Base-by-base conservation (phyloP, 2,888 invertebrate species). In the Hetaerina titia region DNA sequence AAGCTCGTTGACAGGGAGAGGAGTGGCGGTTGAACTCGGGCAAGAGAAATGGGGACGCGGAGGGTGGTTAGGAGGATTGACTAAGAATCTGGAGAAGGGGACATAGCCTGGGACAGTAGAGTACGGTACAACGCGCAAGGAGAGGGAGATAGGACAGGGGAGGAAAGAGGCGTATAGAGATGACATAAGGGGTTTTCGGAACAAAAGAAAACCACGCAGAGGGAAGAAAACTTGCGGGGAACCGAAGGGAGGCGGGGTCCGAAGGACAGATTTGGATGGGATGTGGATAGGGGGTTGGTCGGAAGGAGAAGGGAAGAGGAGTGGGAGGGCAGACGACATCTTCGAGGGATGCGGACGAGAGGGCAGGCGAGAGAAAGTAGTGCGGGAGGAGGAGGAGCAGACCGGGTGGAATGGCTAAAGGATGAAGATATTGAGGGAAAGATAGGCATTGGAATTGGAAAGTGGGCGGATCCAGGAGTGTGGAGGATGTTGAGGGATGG, bases 401-500 rank as follows among this genome's bases (percentile, higher is more conserved):
- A 64, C 15, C 25, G 5, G 63, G n/a, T 11, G 31, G 45, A 45
- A 92, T 92, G 92, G 45, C 22, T 74, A 56, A 69, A 69, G 56
- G 57, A 69, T 92, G 92, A 63, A 92, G 92, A 92, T 69, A 57
- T 64, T 64, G 63, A 45, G 64, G 31, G 63, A n/a, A 90, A 90
- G 90, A 90, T 90, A 90, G 90, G 92, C 90, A 90, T 90, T 90
- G 90, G 90, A 90, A 69, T 69, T 58, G 90, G 90, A 58, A 58
- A 64, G 90, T 89, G 89, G 58, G 89, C 58, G 89, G 89, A 89
- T 58, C n/a, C 19, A 7, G 81, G 81, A 81, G 81, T 81, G 81
- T 31, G 31, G 81, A 81, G 31, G 81, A 81, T 31, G 25, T 81
- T 81, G 81, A 81, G 81, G 81, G 81, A 31, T 81, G 81, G 8